These are phyloP conservation scores for Tarsius wallacei DNA, from an alignment of 2,797 vertebrate species.

Conservation along the genomic window DNA sequence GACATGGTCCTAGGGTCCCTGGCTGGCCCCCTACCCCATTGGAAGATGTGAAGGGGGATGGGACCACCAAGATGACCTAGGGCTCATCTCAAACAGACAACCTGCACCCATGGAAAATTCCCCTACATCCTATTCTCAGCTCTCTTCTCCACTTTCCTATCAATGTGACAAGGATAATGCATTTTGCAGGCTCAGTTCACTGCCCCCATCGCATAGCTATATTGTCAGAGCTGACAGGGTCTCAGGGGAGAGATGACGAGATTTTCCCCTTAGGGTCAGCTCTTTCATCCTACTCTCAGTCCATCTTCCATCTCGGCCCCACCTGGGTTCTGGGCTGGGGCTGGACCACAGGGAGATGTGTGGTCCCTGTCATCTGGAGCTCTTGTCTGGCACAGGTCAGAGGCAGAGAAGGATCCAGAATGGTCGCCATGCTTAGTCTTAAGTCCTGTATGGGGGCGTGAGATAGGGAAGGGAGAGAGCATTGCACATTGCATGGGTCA, in stretches of 20 bases:
- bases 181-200: background rate
- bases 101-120: constrained; percentile 62
- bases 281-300: background rate
- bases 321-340: background rate
- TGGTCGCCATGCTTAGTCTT: background rate
- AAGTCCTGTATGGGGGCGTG: background rate
- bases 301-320: background rate
- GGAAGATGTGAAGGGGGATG: constrained; percentile 1
- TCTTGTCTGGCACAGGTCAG: background rate
- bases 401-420: background rate
- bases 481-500: background rate
- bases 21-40: background rate
- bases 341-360: background rate
- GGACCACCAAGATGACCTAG: background rate
- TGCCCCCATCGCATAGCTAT: background rate
- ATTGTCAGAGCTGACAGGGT: background rate
- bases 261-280: background rate
- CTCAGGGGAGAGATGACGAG: background rate
- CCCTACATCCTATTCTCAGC: background rate
- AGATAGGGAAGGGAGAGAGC: background rate
- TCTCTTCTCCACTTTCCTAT: constrained; percentile 62
- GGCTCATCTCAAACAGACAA: constrained; percentile 31
- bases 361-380: background rate
- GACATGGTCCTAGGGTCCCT: background rate
- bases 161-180: background rate